phyloP scores from a whole-genome alignment of 2,888 invertebrate genomes.

The Epistrophe eligans region DNA sequence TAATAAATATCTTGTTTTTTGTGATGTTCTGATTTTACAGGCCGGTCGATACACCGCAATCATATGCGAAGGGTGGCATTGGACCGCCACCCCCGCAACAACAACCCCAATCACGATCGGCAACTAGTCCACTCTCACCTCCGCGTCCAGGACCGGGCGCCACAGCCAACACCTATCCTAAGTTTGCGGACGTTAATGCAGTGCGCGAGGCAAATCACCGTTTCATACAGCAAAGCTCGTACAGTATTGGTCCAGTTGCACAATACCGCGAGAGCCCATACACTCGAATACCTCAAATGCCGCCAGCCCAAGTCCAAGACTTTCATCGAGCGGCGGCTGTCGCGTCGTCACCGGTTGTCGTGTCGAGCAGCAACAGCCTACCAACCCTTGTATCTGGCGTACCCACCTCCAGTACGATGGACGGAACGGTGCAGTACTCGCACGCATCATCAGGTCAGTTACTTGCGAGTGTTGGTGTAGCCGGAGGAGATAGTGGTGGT shows the following conservation, averaged over 20 bases:
- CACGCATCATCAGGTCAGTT: constrained; percentile 77
- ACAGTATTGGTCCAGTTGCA: constrained; percentile 81
- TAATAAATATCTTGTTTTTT: constrained; percentile 81
- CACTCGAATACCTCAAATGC: constrained; percentile 82
- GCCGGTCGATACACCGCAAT: constrained; percentile 82
- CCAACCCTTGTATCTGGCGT: constrained; percentile 87
- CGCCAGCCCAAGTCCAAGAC: constrained; percentile 80
- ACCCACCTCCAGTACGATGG: constrained; percentile 85
- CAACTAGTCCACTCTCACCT: constrained; percentile 84
- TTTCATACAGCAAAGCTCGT: constrained; percentile 82
- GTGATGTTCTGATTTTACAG: constrained; percentile 82
- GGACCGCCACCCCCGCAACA: constrained; percentile 79
- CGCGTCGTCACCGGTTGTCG: constrained; percentile 77
- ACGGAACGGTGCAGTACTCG: constrained; percentile 71
- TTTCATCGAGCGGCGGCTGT: constrained; percentile 80
- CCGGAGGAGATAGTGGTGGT: constrained; percentile 67
- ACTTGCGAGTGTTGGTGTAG: constrained; percentile 77
- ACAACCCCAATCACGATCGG: constrained; percentile 81
- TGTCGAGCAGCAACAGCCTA: constrained; percentile 77
- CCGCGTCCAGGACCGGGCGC: constrained; percentile 82
- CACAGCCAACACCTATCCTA: constrained; percentile 82
- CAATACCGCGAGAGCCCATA: constrained; percentile 83
- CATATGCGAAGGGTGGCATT: constrained; percentile 82
- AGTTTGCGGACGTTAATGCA: constrained; percentile 82
- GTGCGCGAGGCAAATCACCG: constrained; percentile 82